Evolutionary conservation across 30 jellyfish, hydroid and myxozoan genomes (phyloP).

Genomic region (Calvadosia cruxmelitensis): DNA sequence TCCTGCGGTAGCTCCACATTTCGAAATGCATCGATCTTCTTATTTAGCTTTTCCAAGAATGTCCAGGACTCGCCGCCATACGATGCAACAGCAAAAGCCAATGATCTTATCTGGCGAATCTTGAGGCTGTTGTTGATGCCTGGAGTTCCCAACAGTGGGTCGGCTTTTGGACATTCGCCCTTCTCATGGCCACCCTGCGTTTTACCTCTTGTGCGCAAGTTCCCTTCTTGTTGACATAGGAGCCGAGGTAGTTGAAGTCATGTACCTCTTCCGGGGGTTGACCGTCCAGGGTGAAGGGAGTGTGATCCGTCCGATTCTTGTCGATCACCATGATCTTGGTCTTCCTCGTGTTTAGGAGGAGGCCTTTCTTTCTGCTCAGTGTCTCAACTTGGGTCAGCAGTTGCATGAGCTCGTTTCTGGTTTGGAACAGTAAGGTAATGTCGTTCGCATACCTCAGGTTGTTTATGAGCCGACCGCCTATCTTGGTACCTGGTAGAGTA

Average conservation of each 20-base stretch:
- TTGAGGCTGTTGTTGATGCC: no score
- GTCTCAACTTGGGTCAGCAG: background rate
- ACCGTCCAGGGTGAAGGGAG: background rate
- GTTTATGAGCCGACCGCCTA: slow-evolving; percentile 11
- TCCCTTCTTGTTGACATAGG: no score
- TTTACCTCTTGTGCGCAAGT: no score
- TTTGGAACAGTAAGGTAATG: slow-evolving; percentile 10
- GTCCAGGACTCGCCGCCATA: no score
- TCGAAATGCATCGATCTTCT: no score
- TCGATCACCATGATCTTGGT: slow-evolving; percentile 8
- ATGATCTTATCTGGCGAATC: no score
- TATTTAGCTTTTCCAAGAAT: no score
- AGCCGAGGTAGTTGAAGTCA: slow-evolving; percentile 3
- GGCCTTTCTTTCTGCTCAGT: slow-evolving; percentile 6
- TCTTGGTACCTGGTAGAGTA: background rate
- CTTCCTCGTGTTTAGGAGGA: slow-evolving; percentile 4
- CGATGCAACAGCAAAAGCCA: no score
- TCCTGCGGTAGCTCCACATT: no score
- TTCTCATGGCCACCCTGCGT: no score
- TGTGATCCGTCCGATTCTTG: background rate
- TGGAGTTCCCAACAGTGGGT: no score
- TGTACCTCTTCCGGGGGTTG: background rate
- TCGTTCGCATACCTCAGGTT: slow-evolving; percentile 19
- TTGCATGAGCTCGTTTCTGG: slow-evolving; percentile 3
- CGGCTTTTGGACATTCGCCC: no score